Base-by-base conservation (phyloP, 2,888 invertebrate genomes). In the Bellardia bayeri region DNA sequence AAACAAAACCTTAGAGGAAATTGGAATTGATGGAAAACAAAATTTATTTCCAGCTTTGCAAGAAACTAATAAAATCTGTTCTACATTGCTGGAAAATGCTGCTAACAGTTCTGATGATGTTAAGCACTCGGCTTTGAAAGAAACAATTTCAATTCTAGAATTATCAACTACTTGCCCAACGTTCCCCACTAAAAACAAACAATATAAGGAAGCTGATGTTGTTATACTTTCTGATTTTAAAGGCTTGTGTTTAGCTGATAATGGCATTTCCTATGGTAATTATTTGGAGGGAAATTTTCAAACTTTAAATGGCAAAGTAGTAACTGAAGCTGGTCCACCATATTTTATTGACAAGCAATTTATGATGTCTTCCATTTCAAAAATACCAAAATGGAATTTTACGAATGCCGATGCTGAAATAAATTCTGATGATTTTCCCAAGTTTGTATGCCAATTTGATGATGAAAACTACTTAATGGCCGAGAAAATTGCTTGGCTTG, bases 311-410 rank as follows among this genome's bases (percentile, higher is more conserved):
- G 75, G 66, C 3, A 71, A 66, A 42, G 1, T 61, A 16, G 13
- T 45, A 16, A 7, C 23, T 6, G 49, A 49, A 13, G 49, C 54
- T 56, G 63, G 11, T n/a, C 14, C 56, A 23, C 8, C 64, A 13
- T 16, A 51, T 2, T n/a, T 51, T 11, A 42, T 58, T 13, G 49
- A 49, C n/a, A 33, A 61, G 2, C 58, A 75, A 23, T 40, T 86
- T 42, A 7, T 69, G 40, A 8, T 16, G 11, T 14, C 75, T 51
- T 71, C 87, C 45, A 56, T 89, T 82, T 30, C 81, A 54, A 85
- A 89, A 23, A 90, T 90, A 89, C 90, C 90, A 0, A 84, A 88
- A 45, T 90, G 89, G 89, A 90, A 90, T 85, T 90, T 88, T 71
- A 74, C 75, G 30, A 84, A 86, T 51, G 54, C 74, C 33, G 89